These are phyloP conservation scores for Andricus grossulariae DNA, from an alignment of 1,140 invertebrate genomes.

Conservation along the genomic window DNA sequence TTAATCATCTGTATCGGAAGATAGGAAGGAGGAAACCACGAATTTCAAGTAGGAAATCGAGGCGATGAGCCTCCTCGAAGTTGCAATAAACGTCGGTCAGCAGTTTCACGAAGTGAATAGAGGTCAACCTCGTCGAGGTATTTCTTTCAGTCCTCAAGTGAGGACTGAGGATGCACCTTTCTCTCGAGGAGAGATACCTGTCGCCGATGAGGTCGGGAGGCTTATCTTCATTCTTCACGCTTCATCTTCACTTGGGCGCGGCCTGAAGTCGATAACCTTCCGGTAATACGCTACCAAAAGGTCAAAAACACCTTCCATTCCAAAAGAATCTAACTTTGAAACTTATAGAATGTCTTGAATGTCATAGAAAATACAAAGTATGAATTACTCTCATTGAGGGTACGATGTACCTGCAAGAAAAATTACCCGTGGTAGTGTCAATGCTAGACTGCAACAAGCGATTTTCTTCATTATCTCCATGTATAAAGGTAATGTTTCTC, in stretches of 20 bases:
- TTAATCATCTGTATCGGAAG: background rate
- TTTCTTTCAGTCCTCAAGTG: conserved; percentile 33
- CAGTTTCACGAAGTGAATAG: conserved; percentile 53
- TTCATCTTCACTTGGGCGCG: conserved; percentile 36
- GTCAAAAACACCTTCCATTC: background rate
- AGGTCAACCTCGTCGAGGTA: conserved; percentile 51
- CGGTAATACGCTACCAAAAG: background rate
- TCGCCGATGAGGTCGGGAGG: conserved; percentile 51
- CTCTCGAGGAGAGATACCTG: conserved; percentile 47
- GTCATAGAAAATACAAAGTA: too few species aligned
- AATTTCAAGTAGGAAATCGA: conserved; percentile 48
- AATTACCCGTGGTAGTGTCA: too few species aligned
- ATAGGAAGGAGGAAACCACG: conserved; percentile 47
- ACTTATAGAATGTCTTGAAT: too few species aligned
- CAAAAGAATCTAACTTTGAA: too few species aligned
- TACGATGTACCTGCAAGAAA: too few species aligned
- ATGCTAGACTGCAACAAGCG: too few species aligned
- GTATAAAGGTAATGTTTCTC: too few species aligned
- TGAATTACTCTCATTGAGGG: too few species aligned
- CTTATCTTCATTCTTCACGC: conserved; percentile 49
- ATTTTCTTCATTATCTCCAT: too few species aligned
- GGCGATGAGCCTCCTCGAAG: conserved; percentile 11
- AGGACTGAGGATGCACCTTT: conserved; percentile 41
- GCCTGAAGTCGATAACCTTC: conserved; percentile 15
- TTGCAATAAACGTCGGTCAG: conserved; percentile 40